These are phyloP conservation scores for Drosophila ogumai DNA, from an alignment of 1,140 invertebrate species.

Conservation along the genomic window DNA sequence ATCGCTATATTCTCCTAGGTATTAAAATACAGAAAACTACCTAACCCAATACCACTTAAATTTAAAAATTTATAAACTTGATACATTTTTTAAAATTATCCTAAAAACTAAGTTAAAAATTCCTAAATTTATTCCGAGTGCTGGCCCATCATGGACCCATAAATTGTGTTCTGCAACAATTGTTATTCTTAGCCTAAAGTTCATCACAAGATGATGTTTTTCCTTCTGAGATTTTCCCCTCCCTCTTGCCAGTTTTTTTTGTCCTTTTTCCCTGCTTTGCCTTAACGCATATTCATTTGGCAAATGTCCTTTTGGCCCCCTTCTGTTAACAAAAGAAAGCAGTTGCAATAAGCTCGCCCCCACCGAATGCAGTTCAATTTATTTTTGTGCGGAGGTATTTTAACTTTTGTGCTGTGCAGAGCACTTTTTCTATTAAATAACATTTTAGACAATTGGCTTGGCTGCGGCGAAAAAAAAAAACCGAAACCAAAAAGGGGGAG, in stretches of 20 bases:
- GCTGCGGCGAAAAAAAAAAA: conserved; percentile 5
- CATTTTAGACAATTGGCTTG: conserved; percentile 74
- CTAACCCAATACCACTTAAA: not conserved
- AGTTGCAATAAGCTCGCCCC: conserved; percentile 60
- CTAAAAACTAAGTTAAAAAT: not conserved
- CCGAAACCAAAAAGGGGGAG: not conserved
- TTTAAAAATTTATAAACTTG: not conserved
- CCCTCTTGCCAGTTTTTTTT: not conserved
- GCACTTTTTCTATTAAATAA: conserved; percentile 78
- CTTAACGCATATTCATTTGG: conserved; percentile 71
- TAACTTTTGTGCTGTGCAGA: conserved; percentile 51
- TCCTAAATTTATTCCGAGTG: not conserved
- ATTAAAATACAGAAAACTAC: not conserved
- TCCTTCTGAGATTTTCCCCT: conserved; percentile 5
- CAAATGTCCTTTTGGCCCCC: conserved; percentile 59
- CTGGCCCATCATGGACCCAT: conserved; percentile 46
- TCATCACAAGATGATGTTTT: conserved; percentile 29
- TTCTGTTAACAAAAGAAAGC: conserved; percentile 54
- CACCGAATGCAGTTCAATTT: conserved; percentile 71
- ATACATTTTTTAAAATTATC: too few species aligned
- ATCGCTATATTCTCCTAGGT: too few species aligned
- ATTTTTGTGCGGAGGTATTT: conserved; percentile 35
- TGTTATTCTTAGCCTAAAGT: conserved; percentile 66
- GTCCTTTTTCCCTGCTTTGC: conserved; percentile 1
- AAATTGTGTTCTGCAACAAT: conserved; percentile 65